Base-by-base conservation (phyloP, 1,140 invertebrate genomes). In the Cephus cinctus region DNA sequence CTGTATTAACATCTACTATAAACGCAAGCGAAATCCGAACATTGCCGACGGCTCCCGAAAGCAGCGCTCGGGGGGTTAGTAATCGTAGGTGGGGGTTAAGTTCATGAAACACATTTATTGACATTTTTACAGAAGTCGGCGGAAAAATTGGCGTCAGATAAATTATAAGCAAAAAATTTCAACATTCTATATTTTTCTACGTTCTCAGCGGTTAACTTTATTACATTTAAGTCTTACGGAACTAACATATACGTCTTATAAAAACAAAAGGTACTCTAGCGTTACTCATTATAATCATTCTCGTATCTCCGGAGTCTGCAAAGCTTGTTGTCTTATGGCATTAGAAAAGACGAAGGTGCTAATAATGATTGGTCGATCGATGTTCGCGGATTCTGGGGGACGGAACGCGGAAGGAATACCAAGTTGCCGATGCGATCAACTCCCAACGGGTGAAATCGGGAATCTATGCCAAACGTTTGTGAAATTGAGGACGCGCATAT, bases 381-480 rank as follows among this genome's bases (percentile, higher is more conserved):
- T n/a, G n/a, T n/a, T n/a, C n/a, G n/a, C n/a, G n/a, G n/a, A n/a
- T n/a, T n/a, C n/a, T n/a, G n/a, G n/a, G n/a, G n/a, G n/a, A n/a
- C n/a, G n/a, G n/a, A n/a, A n/a, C n/a, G n/a, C n/a, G n/a, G n/a
- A n/a, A n/a, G n/a, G n/a, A n/a, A n/a, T n/a, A n/a, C n/a, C n/a
- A n/a, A n/a, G n/a, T 54, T 57, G 58, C 57, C 59, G 53, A 63
- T 60, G 52, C 54, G 57, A 56, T 50, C 50, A n/a, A 27, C n/a
- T 27, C 53, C 42, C 27, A 46, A 40, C 35, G 56, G 56, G 66
- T 64, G 66, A 71, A 71, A 71, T 71, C 53, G 57, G 53, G 57
- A 60, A 67, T 69, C 61, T 68, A 64, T 66, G 66, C 59, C 63
- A 63, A 66, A 63, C 58, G 58, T 65, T 71, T 63, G 66, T 67